phyloP scores from a whole-genome alignment of 2,113 vertebrate genomes.

The Varanus salvator region DNA sequence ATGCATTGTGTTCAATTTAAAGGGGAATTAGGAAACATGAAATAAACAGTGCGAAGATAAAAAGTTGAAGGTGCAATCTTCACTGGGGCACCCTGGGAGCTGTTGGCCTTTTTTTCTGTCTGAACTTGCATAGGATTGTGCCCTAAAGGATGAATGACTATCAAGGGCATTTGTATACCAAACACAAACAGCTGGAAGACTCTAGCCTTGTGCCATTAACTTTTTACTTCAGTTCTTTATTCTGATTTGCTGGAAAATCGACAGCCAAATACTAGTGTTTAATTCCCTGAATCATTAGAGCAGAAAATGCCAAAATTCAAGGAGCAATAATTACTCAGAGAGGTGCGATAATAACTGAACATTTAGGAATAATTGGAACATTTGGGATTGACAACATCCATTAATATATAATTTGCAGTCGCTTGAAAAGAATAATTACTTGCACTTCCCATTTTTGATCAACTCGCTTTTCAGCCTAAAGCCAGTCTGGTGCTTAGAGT shows the following conservation, averaged over 20 bases:
- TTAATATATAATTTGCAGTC: slow-evolving; percentile 30
- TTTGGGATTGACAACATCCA: slow-evolving; percentile 23
- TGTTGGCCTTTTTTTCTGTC: no score
- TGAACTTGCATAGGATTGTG: no score
- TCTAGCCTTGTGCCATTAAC: background rate
- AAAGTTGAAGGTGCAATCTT: no score
- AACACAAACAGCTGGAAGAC: background rate
- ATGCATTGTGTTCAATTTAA: background rate
- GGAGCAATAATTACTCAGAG: slow-evolving; percentile 24
- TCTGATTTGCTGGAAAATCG: slow-evolving; percentile 13
- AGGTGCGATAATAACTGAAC: background rate
- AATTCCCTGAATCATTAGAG: slow-evolving; percentile 23
- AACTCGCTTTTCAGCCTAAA: background rate
- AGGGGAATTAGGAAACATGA: background rate
- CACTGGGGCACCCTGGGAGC: no score
- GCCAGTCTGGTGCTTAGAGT: no score
- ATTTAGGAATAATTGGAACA: background rate
- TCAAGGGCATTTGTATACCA: background rate
- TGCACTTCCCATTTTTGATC: background rate
- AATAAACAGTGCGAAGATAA: background rate
- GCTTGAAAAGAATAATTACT: slow-evolving; percentile 12
- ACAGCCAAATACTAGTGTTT: slow-evolving; percentile 18
- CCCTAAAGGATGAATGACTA: background rate
- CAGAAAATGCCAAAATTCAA: slow-evolving; percentile 4
- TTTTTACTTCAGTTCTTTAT: background rate